Base-by-base conservation (phyloP, 2,888 invertebrate genomes). In the Bhutanitis thaidina region DNA sequence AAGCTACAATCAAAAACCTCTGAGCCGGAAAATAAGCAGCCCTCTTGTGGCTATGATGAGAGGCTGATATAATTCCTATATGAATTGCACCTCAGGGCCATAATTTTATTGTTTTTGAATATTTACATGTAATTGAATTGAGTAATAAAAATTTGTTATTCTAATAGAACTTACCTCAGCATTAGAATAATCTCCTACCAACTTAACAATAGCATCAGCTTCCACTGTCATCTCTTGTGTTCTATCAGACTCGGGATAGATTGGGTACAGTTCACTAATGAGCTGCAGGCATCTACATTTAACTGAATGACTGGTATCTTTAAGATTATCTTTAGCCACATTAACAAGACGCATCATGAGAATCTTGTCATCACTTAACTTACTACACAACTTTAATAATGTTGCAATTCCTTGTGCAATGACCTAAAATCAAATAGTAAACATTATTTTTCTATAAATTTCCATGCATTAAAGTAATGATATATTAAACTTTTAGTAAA, bases 171-270 rank as follows among this genome's bases (percentile, higher is more conserved):
- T 64, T 64, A 89, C 90, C 92, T 93, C 92, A 27, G 95, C 93
- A 77, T 95, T 93, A 38, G 96, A 95, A 79, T 96, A 97, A 59
- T 94, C 94, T 15, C 94, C 93, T n/a, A 98, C 91, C 47, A 97
- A 88, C 64, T 93, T 92, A 7, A 95, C 88, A 54, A 93, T 91
- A 36, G 91, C 88, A 64, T 93, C 91, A 25, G 92, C 90, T 57
- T 93, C 92, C 0, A 87, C 79, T 9, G 86, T 69, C 64, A 88
- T 91, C 52, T 91, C 91, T 0, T 68, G 52, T 1, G 81, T 84
- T 43, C 80, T 70, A 49, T 90, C 89, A 0, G 69, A 69, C 36
- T 91, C 91, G 0, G 90, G 79, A 52, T 91, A 91, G 50, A 93
- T 86, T 0, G 93, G 92, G 43, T 93, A 90, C 58, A 94, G 90